These are phyloP conservation scores for Cherax quadricarinatus DNA, from an alignment of 1,140 invertebrate genomes.

Conservation along the genomic window DNA sequence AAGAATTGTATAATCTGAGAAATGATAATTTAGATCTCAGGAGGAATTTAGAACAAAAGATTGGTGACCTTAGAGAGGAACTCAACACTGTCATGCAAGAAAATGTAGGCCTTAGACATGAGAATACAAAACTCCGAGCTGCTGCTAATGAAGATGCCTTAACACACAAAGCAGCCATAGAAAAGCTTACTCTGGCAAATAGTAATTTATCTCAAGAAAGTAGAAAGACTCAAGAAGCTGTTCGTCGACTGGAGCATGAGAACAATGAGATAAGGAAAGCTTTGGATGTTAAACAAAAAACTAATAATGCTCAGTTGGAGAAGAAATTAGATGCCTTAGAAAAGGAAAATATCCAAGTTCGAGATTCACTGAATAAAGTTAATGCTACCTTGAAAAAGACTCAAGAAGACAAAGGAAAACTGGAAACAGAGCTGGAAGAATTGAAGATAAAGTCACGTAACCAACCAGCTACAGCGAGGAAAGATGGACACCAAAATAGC, in stretches of 20 bases:
- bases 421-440: neutral
- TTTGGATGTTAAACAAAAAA: constrained; percentile 36
- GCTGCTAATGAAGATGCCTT: neutral
- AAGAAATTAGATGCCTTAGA: neutral
- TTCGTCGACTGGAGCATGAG: constrained; percentile 19
- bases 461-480: neutral
- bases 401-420: constrained; percentile 3
- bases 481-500: constrained; percentile 6
- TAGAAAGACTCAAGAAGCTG: constrained; percentile 15
- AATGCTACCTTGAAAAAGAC: constrained; percentile 9
- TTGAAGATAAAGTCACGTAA: neutral
- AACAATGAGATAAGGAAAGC: constrained; percentile 8
- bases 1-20: constrained; percentile 18
- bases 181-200: constrained; percentile 7
- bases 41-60: constrained; percentile 8
- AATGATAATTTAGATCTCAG: constrained; percentile 24
- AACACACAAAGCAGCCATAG: neutral
- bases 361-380: constrained; percentile 5
- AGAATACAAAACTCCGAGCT: neutral
- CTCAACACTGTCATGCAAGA: neutral
- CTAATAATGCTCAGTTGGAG: neutral
- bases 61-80: constrained; percentile 25
- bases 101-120: constrained; percentile 1
- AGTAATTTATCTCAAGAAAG: constrained; percentile 4
- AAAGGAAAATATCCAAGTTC: neutral